Evolutionary conservation across 2,113 vertebrate genomes (phyloP).

Genomic region (Polyodon spathula): DNA sequence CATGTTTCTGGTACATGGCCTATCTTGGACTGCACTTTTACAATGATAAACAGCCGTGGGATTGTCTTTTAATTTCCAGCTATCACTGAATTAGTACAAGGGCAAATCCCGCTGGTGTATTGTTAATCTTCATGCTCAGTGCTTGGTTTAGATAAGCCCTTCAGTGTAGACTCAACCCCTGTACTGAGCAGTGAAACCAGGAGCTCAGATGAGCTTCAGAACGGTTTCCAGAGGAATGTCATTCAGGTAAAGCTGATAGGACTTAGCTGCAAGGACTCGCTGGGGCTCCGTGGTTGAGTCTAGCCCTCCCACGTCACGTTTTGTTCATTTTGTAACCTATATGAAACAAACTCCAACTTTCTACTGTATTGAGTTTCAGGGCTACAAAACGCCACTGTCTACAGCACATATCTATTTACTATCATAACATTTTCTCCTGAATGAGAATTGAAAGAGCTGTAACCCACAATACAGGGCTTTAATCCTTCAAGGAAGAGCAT

Average conservation of each 20-base stretch:
- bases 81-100: too few relatives aligned
- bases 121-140: background rate
- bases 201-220: constrained; percentile 18
- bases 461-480: too few relatives aligned
- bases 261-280: constrained; percentile 32
- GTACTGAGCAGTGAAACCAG: background rate
- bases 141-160: background rate
- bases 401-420: constrained; percentile 20
- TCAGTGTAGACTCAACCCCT: background rate
- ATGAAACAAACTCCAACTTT: constrained; percentile 30
- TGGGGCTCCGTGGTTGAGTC: background rate
- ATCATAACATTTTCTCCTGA: constrained; percentile 28
- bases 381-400: constrained; percentile 7
- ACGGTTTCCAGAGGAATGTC: constrained; percentile 10
- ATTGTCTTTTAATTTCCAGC: background rate
- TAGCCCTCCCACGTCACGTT: constrained; percentile 7
- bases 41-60: too few relatives aligned
- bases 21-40: too few relatives aligned
- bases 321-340: constrained; percentile 17
- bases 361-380: constrained; percentile 23
- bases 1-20: too few relatives aligned
- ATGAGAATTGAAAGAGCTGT: background rate
- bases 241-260: constrained; percentile 34
- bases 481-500: too few relatives aligned
- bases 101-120: background rate